Conservation (phyloP, 2,888 invertebrate genomes). For the Gari tellinella region DNA sequence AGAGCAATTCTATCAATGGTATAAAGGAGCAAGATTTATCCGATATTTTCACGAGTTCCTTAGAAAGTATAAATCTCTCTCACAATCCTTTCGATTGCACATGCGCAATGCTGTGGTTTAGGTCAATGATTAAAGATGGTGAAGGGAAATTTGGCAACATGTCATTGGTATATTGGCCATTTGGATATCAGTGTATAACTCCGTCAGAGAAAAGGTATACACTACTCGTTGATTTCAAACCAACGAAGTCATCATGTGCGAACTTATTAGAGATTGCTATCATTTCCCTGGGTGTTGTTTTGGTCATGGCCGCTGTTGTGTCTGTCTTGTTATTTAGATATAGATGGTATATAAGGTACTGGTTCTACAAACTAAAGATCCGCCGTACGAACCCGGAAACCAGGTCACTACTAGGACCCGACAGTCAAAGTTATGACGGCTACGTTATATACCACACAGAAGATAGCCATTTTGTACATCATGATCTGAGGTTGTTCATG, state of each 20-base stretch:
- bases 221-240: slow-evolving; percentile 8
- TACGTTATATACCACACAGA: no score
- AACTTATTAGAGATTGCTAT: not conserved
- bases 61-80: slow-evolving; percentile 14
- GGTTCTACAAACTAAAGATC: no score
- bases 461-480: no score
- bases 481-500: no score
- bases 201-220: not conserved
- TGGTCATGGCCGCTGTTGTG: slow-evolving; percentile 4
- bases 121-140: slow-evolving; percentile 18
- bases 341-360: no score
- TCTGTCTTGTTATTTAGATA: slow-evolving; percentile 6
- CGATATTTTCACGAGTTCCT: not conserved
- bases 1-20: slow-evolving; percentile 6
- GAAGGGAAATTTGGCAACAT: not conserved
- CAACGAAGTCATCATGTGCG: slow-evolving; percentile 19
- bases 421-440: no score
- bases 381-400: slow-evolving; percentile 3
- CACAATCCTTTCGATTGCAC: slow-evolving; percentile 47
- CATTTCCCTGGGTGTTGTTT: not conserved
- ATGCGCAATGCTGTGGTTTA: slow-evolving; percentile 46
- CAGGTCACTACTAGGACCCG: slow-evolving; percentile 2
- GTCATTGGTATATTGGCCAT: no score
- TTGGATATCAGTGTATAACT: slow-evolving; percentile 12
- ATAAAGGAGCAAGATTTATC: slow-evolving; percentile 14